phyloP scores from a whole-genome alignment of 2,797 vertebrate species.

The Calcarius lapponicus region DNA sequence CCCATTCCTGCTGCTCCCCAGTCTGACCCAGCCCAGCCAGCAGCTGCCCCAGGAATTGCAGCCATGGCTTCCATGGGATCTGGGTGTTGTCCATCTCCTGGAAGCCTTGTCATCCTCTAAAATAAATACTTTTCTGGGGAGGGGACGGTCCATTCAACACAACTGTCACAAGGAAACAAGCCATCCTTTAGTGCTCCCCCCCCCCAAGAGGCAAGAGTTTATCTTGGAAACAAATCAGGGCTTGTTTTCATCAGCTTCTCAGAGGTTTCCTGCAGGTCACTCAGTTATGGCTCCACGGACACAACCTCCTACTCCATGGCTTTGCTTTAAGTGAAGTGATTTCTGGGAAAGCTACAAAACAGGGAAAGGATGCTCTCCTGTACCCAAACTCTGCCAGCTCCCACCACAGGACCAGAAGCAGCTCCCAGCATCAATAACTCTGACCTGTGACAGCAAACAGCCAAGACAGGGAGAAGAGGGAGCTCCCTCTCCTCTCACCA shows the following conservation, averaged over 20 bases:
- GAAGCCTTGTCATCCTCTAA: background rate
- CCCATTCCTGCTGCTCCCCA: background rate
- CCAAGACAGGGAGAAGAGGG: background rate
- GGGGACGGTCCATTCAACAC: background rate
- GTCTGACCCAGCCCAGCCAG: background rate
- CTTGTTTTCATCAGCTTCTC: background rate
- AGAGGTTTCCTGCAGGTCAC: background rate
- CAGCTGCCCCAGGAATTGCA: slow-evolving; percentile 20
- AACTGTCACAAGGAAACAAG: background rate
- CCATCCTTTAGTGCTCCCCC: background rate
- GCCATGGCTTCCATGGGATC: background rate
- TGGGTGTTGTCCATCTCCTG: background rate
- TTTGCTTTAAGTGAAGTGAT: background rate
- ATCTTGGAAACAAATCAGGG: slow-evolving; percentile 28
- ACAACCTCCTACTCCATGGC: background rate
- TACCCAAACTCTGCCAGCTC: background rate
- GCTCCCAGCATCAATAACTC: background rate
- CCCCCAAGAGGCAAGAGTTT: background rate
- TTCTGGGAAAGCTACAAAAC: background rate
- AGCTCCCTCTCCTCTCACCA: background rate
- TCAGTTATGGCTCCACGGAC: background rate
- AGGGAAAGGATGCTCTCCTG: background rate
- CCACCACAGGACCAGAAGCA: background rate
- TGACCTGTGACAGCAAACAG: accelerated
- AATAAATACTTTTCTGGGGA: background rate